Conservation (phyloP, 64 coral and sea anemone species). For the Acropora tenuis region DNA sequence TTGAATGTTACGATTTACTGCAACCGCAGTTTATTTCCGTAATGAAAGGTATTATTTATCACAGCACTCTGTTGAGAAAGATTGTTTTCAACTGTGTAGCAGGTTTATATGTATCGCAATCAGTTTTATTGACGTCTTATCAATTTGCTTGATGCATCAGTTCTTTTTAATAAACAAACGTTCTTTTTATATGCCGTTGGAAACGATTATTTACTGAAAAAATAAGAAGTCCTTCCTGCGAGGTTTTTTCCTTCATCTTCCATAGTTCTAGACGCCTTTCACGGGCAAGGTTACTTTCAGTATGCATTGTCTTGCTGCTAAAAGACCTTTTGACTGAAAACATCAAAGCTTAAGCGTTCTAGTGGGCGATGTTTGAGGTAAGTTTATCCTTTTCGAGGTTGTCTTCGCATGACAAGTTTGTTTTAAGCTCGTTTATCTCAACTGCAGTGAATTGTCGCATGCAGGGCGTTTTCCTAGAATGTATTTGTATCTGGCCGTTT, state of each 20-base stretch:
- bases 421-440: slow-evolving; percentile 24
- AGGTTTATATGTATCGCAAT: too few relatives aligned
- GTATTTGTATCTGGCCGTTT: background rate
- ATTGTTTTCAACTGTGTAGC: too few relatives aligned
- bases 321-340: background rate
- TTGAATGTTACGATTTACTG: too few relatives aligned
- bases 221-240: background rate
- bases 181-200: too few relatives aligned
- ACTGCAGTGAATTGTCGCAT: background rate
- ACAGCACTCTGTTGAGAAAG: too few relatives aligned
- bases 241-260: slow-evolving; percentile 8
- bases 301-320: background rate
- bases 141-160: too few relatives aligned
- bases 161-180: too few relatives aligned
- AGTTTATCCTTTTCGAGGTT: slow-evolving; percentile 24
- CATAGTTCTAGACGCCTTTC: slow-evolving; percentile 11
- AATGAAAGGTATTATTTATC: too few relatives aligned
- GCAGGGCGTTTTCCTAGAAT: background rate
- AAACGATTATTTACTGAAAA: too few relatives aligned
- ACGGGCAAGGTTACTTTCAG: slow-evolving; percentile 1
- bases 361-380: slow-evolving; percentile 23
- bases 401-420: background rate
- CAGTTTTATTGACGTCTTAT: too few relatives aligned
- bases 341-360: background rate
- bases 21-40: too few relatives aligned